Percentiles rank a stretch among this genome's conserved stretches.
phyloP scores from a whole-genome alignment of 2,888 invertebrate genomes.

The Hypselothyrea guttata region DNA sequence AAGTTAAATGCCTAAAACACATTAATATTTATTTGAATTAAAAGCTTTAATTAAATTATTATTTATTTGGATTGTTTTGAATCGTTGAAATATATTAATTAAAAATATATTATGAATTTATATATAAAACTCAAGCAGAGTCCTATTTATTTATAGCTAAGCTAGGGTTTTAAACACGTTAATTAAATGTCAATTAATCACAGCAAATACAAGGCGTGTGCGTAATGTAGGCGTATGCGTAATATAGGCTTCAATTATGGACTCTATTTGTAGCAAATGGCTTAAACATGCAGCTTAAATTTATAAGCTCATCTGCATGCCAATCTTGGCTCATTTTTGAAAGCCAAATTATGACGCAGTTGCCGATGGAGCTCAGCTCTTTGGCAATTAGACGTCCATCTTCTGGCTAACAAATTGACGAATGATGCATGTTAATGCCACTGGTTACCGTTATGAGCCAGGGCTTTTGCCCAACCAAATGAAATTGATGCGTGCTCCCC shows the following conservation, averaged over 20 bases:
- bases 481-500: constrained; percentile 53
- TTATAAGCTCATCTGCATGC: no score
- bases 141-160: background rate
- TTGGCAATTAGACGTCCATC: constrained; percentile 33
- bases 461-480: background rate
- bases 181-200: background rate
- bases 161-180: no score
- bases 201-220: constrained; percentile 2
- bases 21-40: background rate
- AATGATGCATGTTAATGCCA: constrained; percentile 68
- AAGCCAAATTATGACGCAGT: background rate
- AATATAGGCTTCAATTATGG: constrained; percentile 20
- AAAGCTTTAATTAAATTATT: background rate
- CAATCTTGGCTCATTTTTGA: no score
- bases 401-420: constrained; percentile 45
- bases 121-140: no score
- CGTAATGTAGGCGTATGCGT: constrained; percentile 35
- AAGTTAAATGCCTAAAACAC: no score
- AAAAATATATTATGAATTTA: background rate
- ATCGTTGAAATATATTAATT: background rate
- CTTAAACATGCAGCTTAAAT: background rate
- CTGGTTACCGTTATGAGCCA: constrained; percentile 26
- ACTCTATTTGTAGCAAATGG: background rate
- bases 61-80: no score
- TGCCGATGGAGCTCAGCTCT: constrained; percentile 11